Evolutionary conservation across 2,888 invertebrate genomes (phyloP).

Genomic region (Heliconius cydno): DNA sequence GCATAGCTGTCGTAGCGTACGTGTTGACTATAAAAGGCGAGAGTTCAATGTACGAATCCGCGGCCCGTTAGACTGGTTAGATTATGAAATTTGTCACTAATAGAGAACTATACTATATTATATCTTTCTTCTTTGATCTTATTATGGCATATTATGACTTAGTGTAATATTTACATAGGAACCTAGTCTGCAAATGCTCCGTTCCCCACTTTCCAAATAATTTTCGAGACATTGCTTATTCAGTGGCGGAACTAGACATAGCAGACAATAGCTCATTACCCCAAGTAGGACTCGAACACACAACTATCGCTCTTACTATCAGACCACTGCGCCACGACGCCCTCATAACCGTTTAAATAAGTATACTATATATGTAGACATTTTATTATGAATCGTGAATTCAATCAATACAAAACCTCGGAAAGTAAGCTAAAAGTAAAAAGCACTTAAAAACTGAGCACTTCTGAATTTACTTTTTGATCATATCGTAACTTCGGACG

Average conservation of each 20-base stretch:
- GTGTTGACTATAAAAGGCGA: slow-evolving; percentile 34
- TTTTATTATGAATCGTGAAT: not conserved
- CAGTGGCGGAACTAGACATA: not conserved
- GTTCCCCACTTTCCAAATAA: no score
- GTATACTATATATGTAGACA: not conserved
- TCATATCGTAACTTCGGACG: slow-evolving; percentile 25
- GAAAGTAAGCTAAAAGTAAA: slow-evolving; percentile 19
- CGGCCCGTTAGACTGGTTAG: slow-evolving; percentile 26
- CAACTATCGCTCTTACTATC: not conserved
- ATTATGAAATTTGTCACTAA: slow-evolving; percentile 23
- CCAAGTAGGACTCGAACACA: not conserved
- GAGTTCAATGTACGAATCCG: slow-evolving; percentile 40
- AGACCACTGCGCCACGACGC: not conserved
- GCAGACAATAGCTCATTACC: not conserved
- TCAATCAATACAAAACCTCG: slow-evolving; percentile 12
- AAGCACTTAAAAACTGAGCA: slow-evolving; percentile 22
- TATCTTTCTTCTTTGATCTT: no score
- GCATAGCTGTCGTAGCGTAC: slow-evolving; percentile 15
- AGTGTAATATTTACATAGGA: no score
- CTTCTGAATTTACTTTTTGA: slow-evolving; percentile 25
- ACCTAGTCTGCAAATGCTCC: no score
- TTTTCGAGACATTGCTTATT: not conserved
- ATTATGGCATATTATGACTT: no score
- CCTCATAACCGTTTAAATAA: not conserved
- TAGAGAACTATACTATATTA: not conserved